Evolutionary conservation across 1,140 invertebrate species (phyloP), one percentile per base, ranked within the genome.

Genomic region (Drosophila burlai): DNA sequence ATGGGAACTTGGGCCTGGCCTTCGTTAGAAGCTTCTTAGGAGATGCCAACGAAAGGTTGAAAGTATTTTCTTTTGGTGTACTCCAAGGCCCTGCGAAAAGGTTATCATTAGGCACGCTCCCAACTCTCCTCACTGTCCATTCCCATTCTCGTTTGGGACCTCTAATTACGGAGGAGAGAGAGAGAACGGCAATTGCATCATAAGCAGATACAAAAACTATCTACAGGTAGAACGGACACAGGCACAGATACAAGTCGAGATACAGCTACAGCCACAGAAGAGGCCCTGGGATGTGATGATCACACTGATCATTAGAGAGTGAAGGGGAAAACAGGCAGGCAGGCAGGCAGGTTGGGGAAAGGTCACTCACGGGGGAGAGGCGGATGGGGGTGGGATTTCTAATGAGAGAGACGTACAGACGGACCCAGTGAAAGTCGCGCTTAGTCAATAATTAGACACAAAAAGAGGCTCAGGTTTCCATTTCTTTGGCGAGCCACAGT

Each of bases 51-150:
- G 26, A 52, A 52, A 52, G 49, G 24, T 16, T 6, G 21, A 38
- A 38, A 24, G 15, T 4, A 40, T n/a, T 57, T 57, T 57, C 54
- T 40, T n/a, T 24, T 6, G 15, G 54, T 57, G 54, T 40, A 57
- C 0, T 24, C 15, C 13, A 36, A 38, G 52, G 52, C 36, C 54
- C 54, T n/a, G 47, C 36, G 54, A 76, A 90, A 89, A 90, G 84
- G 85, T 89, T 89, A 89, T 89, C 85, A 89, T 89, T 89, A 89
- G 85, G 77, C 85, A 79, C 77, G 85, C 80, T 90, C 77, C 81
- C 68, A 69, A 50, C 50, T 77, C 76, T 69, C 59, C 49, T 24
- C 46, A 65, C 4, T 40, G 18, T 15, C 40, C 54, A 49, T 50
- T 50, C 45, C 40, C 66, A 49, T 73, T 73, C 67, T 73, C 36